These are phyloP conservation scores for Pristionchus exspectatus DNA, from an alignment of 2,888 invertebrate species.

Conservation along the genomic window DNA sequence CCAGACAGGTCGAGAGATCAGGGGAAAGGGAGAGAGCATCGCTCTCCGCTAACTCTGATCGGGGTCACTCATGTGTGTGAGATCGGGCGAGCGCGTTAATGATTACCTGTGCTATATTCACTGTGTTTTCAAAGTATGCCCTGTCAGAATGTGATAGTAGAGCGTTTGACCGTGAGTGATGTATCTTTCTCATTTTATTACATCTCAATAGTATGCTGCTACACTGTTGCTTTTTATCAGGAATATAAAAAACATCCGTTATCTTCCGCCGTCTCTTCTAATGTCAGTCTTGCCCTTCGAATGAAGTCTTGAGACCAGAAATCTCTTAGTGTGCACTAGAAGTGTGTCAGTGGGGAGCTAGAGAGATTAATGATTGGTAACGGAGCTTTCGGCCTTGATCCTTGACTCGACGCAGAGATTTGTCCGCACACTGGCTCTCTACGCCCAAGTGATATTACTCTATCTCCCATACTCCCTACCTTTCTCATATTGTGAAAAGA, in stretches of 20 bases:
- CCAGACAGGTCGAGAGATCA: not conserved
- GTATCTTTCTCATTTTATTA: not conserved
- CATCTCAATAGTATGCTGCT: not conserved
- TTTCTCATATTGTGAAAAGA: not conserved
- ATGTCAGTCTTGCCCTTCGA: no score
- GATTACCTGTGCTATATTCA: not conserved
- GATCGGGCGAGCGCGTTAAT: not conserved
- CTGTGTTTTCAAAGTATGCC: not conserved
- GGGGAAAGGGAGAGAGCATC: not conserved
- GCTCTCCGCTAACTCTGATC: not conserved
- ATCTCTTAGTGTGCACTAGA: not conserved
- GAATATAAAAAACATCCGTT: not conserved
- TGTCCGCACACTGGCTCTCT: not conserved
- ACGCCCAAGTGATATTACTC: not conserved
- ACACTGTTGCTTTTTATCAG: not conserved
- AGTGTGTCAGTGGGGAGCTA: not conserved
- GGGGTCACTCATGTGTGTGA: constrained; percentile 21
- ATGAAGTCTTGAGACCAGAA: no score
- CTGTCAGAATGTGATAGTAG: not conserved
- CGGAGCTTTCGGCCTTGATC: constrained; percentile 46
- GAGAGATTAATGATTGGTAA: constrained; percentile 19
- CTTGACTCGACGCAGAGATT: not conserved
- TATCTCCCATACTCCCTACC: not conserved
- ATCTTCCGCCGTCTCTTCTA: not conserved
- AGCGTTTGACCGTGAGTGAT: not conserved